Evolutionary conservation across 2,888 invertebrate genomes (phyloP).

Genomic region (Rapana venosa): DNA sequence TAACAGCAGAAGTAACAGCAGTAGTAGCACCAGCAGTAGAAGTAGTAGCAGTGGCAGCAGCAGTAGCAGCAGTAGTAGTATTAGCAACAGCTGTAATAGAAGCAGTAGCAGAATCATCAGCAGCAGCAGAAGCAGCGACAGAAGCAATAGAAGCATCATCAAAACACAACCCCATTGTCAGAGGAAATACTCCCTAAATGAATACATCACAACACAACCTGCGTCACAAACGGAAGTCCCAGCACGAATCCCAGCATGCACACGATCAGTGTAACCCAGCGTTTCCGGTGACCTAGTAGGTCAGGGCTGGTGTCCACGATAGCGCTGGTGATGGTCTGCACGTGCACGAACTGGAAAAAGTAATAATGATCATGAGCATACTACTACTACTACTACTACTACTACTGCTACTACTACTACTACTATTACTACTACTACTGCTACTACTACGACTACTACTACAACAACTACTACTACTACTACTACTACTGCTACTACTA

Average conservation of each 20-base stretch:
- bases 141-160: neutral
- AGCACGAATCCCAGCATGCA: constrained; percentile 64
- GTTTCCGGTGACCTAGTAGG: constrained; percentile 57
- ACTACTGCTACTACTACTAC: constrained; percentile 11
- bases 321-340: constrained; percentile 70
- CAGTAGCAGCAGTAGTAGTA: too few species aligned
- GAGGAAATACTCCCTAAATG: too few species aligned
- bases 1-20: too few species aligned
- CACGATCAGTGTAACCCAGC: constrained; percentile 55
- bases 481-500: too few species aligned
- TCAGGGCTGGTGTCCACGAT: constrained; percentile 66
- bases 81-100: neutral
- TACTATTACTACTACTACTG: constrained; percentile 4
- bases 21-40: too few species aligned
- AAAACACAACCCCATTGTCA: too few species aligned
- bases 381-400: neutral
- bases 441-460: too few species aligned
- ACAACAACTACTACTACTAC: too few species aligned
- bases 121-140: neutral
- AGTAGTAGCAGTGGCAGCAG: too few species aligned
- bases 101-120: neutral
- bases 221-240: constrained; percentile 70
- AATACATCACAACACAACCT: constrained; percentile 56
- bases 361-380: neutral
- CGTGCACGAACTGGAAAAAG: constrained; percentile 66